Evolutionary conservation across 2,797 vertebrate genomes (phyloP).

Genomic region (Myotis findleyi): DNA sequence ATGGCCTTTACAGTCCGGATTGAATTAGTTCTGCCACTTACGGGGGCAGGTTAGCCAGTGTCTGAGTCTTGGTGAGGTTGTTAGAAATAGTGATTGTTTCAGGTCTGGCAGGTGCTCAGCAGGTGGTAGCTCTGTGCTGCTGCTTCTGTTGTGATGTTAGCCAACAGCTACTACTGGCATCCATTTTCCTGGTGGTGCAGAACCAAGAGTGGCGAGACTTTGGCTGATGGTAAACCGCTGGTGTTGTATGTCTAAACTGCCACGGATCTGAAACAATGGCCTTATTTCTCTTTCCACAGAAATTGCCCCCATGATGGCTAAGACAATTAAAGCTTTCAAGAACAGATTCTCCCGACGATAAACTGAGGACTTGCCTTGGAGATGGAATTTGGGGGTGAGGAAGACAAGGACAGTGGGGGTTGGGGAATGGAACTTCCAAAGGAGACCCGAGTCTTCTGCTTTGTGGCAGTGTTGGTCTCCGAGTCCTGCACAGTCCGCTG

Average conservation of each 20-base stretch:
- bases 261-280: neutral
- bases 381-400: conserved; percentile 74
- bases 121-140: neutral
- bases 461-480: conserved; percentile 76
- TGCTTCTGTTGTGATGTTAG: neutral
- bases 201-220: neutral
- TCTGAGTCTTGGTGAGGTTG: neutral
- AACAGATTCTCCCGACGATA: conserved; percentile 98
- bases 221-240: neutral
- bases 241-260: neutral
- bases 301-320: conserved; percentile 99
- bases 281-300: conserved; percentile 87
- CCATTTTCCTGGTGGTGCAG: neutral
- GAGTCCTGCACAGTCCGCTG: conserved; percentile 67
- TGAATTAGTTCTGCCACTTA: neutral
- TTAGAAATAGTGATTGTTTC: neutral
- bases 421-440: conserved; percentile 28
- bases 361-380: conserved; percentile 82
- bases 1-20: neutral
- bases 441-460: conserved; percentile 66
- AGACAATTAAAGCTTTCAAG: conserved; percentile 99
- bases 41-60: neutral
- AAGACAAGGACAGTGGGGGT: neutral
- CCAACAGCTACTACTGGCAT: neutral
- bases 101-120: neutral